Base-by-base conservation (phyloP, 2,888 invertebrate genomes). In the Drosophila helvetica region DNA sequence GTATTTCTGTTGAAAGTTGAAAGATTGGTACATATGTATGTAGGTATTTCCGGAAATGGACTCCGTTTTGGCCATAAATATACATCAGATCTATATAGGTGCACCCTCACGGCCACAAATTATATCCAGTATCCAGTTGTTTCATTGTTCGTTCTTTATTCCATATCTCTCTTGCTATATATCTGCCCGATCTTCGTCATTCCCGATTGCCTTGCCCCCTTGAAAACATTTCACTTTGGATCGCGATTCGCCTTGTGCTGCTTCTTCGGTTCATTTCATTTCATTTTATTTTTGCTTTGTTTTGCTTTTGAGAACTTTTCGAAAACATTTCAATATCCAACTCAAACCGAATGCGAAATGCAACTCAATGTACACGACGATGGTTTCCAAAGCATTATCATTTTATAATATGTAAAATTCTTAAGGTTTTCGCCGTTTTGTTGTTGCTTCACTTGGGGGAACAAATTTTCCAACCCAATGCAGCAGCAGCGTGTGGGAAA, bases 401-500 rank as follows among this genome's bases (percentile, higher is more conserved):
- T 54, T 65, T 60, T 57, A 43, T 8, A 42, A 19, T 10, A 27
- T 27, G 27, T 27, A 17, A 12, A 27, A 22, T 42, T 61, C 48
- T 54, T 47, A 57, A 74, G 71, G 71, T 50, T 60, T 68, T 59
- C 8, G 27, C 27, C 56, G 42, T 55, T 46, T 51, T 42, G 50
- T 48, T 27, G 27, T 27, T 27, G 27, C 27, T 27, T 27, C 8
- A 27, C 27, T 27, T 27, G 8, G 64, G 43, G 48, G 52, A 59
- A 57, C n/a, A 61, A 59, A 66, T 62, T 72, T 82, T 88, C 70
- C 88, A 87, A 87, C 72, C 27, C 27, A 27, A 27, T 27, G 27
- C 27, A 27, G 80, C 27, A 27, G 80, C 88, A 85, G 60, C 67
- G 79, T 88, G 69, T 68, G 73, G 57, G 63, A 57, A 65, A 74